Percentiles rank a stretch among this genome's conserved stretches.
Conservation (phyloP, 1,140 invertebrate species). For the Drosophila parvula region DNA sequence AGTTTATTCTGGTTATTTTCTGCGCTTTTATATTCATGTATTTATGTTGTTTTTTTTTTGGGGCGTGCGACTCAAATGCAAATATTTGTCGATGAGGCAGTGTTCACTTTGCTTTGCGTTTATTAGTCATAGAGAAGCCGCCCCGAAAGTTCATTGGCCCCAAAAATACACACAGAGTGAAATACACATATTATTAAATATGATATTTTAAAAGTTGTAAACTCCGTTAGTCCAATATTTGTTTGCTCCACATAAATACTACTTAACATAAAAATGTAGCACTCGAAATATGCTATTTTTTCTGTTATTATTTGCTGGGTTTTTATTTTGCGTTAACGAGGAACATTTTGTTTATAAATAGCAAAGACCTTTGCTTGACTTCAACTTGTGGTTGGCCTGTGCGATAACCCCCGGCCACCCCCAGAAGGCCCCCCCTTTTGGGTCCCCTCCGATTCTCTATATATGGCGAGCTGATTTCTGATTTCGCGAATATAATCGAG, state of each 20-base stretch:
- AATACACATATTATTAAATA: conserved; percentile 17
- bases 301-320: conserved; percentile 6
- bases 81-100: conserved; percentile 71
- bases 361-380: conserved; percentile 66
- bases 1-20: conserved; percentile 21
- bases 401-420: conserved; percentile 50
- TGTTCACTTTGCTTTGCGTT: conserved; percentile 41
- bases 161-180: background rate
- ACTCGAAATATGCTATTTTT: conserved; percentile 21
- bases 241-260: conserved; percentile 42
- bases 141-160: conserved; percentile 44
- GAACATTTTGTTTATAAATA: conserved; percentile 61
- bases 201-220: conserved; percentile 50
- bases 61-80: conserved; percentile 60
- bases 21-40: conserved; percentile 16
- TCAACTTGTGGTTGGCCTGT: conserved; percentile 45
- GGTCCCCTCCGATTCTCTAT: conserved; percentile 11
- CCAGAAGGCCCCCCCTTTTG: background rate
- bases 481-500: conserved; percentile 40
- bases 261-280: conserved; percentile 16
- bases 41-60: conserved; percentile 25
- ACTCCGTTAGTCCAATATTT: conserved; percentile 53
- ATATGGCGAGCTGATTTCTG: conserved; percentile 38
- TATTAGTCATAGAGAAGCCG: conserved; percentile 67
- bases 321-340: conserved; percentile 27